A percentile compares a stretch with the other conserved stretches of the same genome.
Evolutionary conservation across 2,888 invertebrate species (phyloP).

Genomic region (Oeneis ivallda): DNA sequence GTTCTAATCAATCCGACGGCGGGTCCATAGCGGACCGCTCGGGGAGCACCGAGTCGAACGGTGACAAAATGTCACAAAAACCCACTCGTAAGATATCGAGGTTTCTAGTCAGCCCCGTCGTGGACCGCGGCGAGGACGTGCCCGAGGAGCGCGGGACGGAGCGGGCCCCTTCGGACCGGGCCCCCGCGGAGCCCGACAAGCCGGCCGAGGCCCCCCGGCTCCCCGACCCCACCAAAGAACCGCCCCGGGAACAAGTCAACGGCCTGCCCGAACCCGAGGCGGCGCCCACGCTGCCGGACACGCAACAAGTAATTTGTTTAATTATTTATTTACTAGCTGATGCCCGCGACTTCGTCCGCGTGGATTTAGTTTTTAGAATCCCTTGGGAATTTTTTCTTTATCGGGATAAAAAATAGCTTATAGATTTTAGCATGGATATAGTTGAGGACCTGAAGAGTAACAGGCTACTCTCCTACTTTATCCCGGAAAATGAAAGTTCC

Average conservation of each 20-base stretch:
- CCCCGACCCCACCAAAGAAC: slow-evolving; percentile 46
- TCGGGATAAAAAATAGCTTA: too few relatives aligned
- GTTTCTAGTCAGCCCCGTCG: slow-evolving; percentile 91
- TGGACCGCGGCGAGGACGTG: slow-evolving; percentile 77
- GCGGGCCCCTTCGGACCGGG: slow-evolving; percentile 44
- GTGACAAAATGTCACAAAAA: slow-evolving; percentile 74
- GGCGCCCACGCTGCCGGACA: slow-evolving; percentile 26
- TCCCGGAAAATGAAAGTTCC: too few relatives aligned
- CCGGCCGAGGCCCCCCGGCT: slow-evolving; percentile 30
- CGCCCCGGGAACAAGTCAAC: slow-evolving; percentile 49
- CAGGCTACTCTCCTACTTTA: too few relatives aligned
- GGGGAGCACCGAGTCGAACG: slow-evolving; percentile 67
- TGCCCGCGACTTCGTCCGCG: too few relatives aligned
- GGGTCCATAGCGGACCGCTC: slow-evolving; percentile 67
- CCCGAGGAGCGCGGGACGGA: slow-evolving; percentile 43
- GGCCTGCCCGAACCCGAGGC: slow-evolving; percentile 53
- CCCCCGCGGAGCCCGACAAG: slow-evolving; percentile 34
- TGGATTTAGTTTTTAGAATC: too few relatives aligned
- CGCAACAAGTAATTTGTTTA: neutral
- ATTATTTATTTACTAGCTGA: neutral
- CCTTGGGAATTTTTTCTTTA: too few relatives aligned
- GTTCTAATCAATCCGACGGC: slow-evolving; percentile 76
- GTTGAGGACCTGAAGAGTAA: too few relatives aligned
- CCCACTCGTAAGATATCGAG: slow-evolving; percentile 88
- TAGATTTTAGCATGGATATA: too few relatives aligned